Evolutionary conservation across 2,113 vertebrate species (phyloP), one percentile per base, ranked within the genome.

Genomic region (Anser cygnoides): DNA sequence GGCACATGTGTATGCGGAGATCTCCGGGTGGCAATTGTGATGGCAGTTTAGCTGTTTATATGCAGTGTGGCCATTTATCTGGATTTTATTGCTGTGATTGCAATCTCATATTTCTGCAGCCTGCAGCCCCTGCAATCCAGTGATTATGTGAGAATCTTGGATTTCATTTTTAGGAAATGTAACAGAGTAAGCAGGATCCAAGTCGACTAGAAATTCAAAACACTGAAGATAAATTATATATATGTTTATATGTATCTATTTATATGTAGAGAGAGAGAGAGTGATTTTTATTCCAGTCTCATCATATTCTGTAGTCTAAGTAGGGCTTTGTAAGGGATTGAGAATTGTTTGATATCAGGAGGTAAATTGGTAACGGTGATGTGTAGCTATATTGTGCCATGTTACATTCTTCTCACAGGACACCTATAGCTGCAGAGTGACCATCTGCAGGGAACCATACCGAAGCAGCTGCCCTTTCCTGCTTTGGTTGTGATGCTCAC

Each of bases 61-160:
- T 39, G 35, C 63, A 63, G 1, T 37, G 14, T 71, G 44, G 31
- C 29, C 50, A 39, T 35, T n/a, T 70, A 8, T 80, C 67, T 71
- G 41, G 28, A 65, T 67, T 71, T 79, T 87, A n/a, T 37, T 86
- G 12, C 39, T 71, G 1, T 39, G 39, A 39, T 39, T 39, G 39
- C 39, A 39, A 39, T 39, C 39, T 39, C 39, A 39, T 37, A 46
- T 4, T 63, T 59, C 37, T 68, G 41, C 15, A 90, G 28, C 33
- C 62, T 68, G 28, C 31, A 41, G 37, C 3, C 20, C 41, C 54
- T 87, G 50, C 13, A 68, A n/a, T 61, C 18, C 67, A 54, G 29
- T 72, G 52, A 89, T 77, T 79, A 73, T 35, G 59, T 95, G 93
- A 74, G 84, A 91, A 50, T 59, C 49, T 90, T 77, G 54, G 76